Evolutionary conservation across 1,140 invertebrate species (phyloP).

Genomic region (Drosophila erecta): DNA sequence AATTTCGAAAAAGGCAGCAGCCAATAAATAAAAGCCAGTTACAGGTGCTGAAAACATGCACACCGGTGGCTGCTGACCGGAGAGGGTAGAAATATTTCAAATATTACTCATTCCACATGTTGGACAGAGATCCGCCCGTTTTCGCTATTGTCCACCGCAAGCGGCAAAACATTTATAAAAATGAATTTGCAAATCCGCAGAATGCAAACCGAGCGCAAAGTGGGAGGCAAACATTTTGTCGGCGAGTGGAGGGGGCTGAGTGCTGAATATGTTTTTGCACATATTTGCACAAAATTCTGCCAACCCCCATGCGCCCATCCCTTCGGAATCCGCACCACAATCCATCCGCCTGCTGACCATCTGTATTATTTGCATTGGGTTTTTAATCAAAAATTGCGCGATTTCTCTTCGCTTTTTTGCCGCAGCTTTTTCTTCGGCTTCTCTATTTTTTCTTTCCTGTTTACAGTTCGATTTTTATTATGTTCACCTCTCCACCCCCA

Average conservation of each 20-base stretch:
- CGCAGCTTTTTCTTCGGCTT: constrained; percentile 24
- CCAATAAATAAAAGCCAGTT: constrained; percentile 55
- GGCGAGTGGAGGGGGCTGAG: neutral
- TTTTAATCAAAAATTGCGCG: constrained; percentile 75
- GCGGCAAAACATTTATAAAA: constrained; percentile 78
- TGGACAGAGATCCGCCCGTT: constrained; percentile 12
- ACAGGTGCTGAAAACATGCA: constrained; percentile 62
- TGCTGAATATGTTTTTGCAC: constrained; percentile 56
- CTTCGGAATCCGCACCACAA: neutral
- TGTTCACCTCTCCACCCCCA: constrained; percentile 18
- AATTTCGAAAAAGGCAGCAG: constrained; percentile 12
- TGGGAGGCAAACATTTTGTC: constrained; percentile 65
- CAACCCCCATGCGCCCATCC: constrained; percentile 3
- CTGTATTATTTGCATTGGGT: constrained; percentile 70
- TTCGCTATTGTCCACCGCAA: constrained; percentile 38
- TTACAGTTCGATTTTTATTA: constrained; percentile 62
- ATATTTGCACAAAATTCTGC: constrained; percentile 21
- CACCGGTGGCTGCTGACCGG: too few species aligned
- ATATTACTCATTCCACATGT: constrained; percentile 71
- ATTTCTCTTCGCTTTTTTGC: constrained; percentile 48
- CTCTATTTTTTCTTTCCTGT: constrained; percentile 19
- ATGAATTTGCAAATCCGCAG: constrained; percentile 75
- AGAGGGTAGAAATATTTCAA: constrained; percentile 48
- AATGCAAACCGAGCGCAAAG: constrained; percentile 64
- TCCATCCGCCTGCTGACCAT: constrained; percentile 31